Percentiles rank a stretch among this genome's conserved stretches.
These are phyloP conservation scores for Tenthredo scrophulariae DNA, from an alignment of 2,888 invertebrate species.

Conservation along the genomic window DNA sequence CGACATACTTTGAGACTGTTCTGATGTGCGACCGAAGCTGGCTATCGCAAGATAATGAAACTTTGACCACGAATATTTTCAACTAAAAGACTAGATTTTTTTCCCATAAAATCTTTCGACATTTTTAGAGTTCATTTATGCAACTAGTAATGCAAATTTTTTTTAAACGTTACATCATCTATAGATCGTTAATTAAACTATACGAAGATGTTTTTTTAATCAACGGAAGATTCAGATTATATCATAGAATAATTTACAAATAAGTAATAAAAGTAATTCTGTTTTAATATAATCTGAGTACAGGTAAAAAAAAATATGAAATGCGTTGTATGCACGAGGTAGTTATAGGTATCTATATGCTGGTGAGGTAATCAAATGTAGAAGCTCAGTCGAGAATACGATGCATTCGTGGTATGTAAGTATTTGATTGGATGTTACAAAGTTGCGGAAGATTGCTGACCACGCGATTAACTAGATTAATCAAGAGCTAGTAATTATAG, in stretches of 20 bases:
- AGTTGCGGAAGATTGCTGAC: constrained; percentile 26
- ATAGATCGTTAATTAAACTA: not conserved
- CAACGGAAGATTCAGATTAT: not conserved
- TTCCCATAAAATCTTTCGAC: not conserved
- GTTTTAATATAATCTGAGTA: too few species aligned
- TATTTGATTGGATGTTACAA: constrained; percentile 18
- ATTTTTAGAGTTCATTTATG: not conserved
- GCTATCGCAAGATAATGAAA: constrained; percentile 9
- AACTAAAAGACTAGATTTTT: not conserved
- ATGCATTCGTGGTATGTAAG: not conserved
- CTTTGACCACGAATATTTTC: not conserved
- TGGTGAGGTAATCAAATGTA: not conserved
- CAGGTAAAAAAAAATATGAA: too few species aligned
- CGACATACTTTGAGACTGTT: constrained; percentile 53
- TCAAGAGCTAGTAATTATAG: not conserved
- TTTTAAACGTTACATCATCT: not conserved
- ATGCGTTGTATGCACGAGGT: not conserved
- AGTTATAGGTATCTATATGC: not conserved
- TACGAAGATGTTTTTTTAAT: not conserved
- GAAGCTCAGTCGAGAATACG: not conserved
- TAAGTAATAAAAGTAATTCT: not conserved
- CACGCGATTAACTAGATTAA: constrained; percentile 29
- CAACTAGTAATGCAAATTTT: not conserved
- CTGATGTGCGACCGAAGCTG: not conserved
- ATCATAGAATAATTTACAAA: not conserved